phyloP scores from a whole-genome alignment of 2,888 invertebrate genomes.

The Timema cristinae region DNA sequence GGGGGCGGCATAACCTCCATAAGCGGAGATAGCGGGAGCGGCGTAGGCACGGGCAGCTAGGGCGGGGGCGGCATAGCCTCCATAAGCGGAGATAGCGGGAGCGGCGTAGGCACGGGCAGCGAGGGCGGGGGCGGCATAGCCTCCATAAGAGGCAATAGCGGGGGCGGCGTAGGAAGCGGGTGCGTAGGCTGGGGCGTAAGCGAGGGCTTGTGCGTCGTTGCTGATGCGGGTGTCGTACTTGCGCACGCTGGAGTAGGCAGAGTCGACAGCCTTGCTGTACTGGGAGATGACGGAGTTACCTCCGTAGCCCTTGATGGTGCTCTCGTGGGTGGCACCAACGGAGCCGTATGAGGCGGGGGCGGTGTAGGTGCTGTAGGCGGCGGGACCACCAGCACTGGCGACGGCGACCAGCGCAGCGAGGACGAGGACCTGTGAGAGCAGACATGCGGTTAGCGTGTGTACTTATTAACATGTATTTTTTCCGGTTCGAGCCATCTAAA shows the following conservation, averaged over 20 bases:
- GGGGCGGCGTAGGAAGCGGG: conserved; percentile 6
- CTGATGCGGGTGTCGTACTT: conserved; percentile 27
- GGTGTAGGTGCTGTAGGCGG: conserved; percentile 30
- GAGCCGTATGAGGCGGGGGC: conserved; percentile 26
- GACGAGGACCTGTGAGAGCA: conserved; percentile 14
- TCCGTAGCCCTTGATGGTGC: conserved; percentile 29
- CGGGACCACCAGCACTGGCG: conserved; percentile 30
- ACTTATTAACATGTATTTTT: too few relatives aligned
- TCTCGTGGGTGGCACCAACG: conserved; percentile 29
- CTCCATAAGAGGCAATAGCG: conserved; percentile 16
- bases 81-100: conserved; percentile 24
- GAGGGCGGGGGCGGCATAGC: conserved; percentile 40
- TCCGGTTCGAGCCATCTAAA: too few relatives aligned
- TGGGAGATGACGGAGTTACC: conserved; percentile 28
- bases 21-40: conserved; percentile 18
- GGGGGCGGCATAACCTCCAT: conserved; percentile 4
- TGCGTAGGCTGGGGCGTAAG: conserved; percentile 22
- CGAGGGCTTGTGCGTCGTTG: conserved; percentile 26
- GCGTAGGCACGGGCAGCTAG: conserved; percentile 20
- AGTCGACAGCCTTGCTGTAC: conserved; percentile 31
- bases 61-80: conserved; percentile 18
- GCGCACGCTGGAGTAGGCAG: conserved; percentile 30
- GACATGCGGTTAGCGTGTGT: too few relatives aligned
- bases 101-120: conserved; percentile 16
- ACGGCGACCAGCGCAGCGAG: conserved; percentile 27